Conservation (phyloP, 2,888 invertebrate species). For the Prenolepis imparis region DNA sequence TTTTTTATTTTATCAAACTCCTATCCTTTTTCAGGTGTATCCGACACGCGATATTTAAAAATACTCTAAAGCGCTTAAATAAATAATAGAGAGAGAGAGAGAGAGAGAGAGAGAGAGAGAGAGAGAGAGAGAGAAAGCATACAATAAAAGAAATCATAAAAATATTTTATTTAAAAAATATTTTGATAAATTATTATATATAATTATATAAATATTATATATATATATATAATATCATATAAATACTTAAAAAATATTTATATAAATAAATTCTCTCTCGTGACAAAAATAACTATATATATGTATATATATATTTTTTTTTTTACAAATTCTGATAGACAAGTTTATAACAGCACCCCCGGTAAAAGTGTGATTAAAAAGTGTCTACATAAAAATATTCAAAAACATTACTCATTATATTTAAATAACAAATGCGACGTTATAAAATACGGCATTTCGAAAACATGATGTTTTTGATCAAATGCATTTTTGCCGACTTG, state of each 20-base stretch:
- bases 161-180: not conserved
- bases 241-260: not conserved
- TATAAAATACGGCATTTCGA: not conserved
- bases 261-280: not conserved
- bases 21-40: constrained; percentile 13
- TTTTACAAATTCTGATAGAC: not conserved
- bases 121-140: not conserved
- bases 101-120: too few relatives aligned
- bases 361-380: not conserved
- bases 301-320: not conserved
- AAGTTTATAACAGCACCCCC: not conserved
- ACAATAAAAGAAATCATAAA: not conserved
- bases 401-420: constrained; percentile 25
- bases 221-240: too few relatives aligned
- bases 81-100: not conserved
- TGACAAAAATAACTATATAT: constrained; percentile 8
- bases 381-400: constrained; percentile 3
- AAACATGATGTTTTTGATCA: constrained; percentile 28
- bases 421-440: constrained; percentile 7
- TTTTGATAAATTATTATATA: not conserved
- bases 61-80: constrained; percentile 16
- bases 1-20: constrained; percentile 43
- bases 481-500: constrained; percentile 43
- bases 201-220: too few relatives aligned
- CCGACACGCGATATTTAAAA: constrained; percentile 19